A percentile compares a stretch with the other conserved stretches of the same genome.
These are phyloP conservation scores for Cervus canadensis DNA, from an alignment of 2,113 vertebrate species.

Conservation along the genomic window DNA sequence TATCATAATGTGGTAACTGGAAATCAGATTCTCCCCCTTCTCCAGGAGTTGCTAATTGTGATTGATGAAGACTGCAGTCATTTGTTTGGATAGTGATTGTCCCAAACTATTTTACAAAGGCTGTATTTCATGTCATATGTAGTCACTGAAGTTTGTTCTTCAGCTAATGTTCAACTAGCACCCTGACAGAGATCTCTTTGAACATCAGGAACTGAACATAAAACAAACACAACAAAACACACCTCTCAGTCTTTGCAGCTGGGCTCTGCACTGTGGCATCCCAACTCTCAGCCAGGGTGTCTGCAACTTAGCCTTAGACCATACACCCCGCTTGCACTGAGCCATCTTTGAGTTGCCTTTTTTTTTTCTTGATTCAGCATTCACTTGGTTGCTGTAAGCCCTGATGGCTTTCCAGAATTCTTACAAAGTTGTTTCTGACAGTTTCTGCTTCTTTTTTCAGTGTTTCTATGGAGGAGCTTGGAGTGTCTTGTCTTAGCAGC, in stretches of 20 bases:
- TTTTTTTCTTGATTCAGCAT: background rate
- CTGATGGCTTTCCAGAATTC: background rate
- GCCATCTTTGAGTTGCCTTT: background rate
- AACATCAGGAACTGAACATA: background rate
- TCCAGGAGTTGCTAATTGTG: background rate
- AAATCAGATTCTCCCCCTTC: background rate
- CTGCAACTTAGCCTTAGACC: background rate
- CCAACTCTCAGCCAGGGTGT: background rate
- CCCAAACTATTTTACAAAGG: background rate
- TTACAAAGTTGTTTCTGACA: background rate
- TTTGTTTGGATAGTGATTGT: background rate
- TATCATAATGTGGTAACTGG: background rate
- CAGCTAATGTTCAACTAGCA: background rate
- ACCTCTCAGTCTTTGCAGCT: background rate
- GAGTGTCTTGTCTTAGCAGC: background rate
- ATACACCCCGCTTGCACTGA: background rate
- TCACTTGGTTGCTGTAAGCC: background rate
- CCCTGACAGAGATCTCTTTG: background rate
- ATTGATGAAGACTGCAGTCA: background rate
- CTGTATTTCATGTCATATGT: background rate
- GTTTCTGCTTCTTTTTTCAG: background rate
- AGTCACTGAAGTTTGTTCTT: background rate
- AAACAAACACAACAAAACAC: background rate
- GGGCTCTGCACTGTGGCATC: background rate
- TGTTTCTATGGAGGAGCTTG: background rate